A percentile compares a stretch with the other conserved stretches of the same genome.
These are phyloP conservation scores for Azemiops feae DNA, from an alignment of 2,113 vertebrate genomes.

Conservation along the genomic window DNA sequence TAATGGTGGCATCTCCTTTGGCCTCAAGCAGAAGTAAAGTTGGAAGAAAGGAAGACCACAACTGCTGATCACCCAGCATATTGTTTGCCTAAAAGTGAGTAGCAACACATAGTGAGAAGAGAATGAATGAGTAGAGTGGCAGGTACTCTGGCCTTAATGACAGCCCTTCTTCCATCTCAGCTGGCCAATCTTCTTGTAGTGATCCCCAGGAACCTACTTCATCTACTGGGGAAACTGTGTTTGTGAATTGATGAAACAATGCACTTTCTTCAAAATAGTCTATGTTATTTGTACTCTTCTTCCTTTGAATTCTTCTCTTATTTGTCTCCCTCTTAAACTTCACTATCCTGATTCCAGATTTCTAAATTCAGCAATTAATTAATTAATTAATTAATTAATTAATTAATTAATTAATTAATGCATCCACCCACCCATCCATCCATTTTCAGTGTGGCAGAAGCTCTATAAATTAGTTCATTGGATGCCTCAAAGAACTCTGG, in stretches of 20 bases:
- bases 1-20: neutral
- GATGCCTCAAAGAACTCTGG: slow-evolving; percentile 33
- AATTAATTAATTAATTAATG: neutral
- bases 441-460: slow-evolving; percentile 42
- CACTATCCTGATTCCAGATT: slow-evolving; percentile 26
- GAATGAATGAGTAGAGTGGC: neutral
- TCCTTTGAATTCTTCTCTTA: neutral
- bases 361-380: slow-evolving; percentile 45
- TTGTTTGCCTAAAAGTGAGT: neutral
- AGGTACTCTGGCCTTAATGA: neutral
- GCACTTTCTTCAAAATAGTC: neutral
- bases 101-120: neutral
- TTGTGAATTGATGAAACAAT: neutral
- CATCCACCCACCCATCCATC: slow-evolving; percentile 28
- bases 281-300: neutral
- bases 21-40: neutral
- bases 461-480: slow-evolving; percentile 48
- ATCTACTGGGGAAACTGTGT: neutral
- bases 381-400: neutral
- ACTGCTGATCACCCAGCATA: neutral
- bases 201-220: neutral
- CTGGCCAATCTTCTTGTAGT: neutral
- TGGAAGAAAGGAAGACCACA: neutral
- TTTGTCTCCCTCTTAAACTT: slow-evolving; percentile 27
- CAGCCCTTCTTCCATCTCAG: neutral